Conservation (phyloP, 2,888 invertebrate genomes). For the Spodoptera exigua region DNA sequence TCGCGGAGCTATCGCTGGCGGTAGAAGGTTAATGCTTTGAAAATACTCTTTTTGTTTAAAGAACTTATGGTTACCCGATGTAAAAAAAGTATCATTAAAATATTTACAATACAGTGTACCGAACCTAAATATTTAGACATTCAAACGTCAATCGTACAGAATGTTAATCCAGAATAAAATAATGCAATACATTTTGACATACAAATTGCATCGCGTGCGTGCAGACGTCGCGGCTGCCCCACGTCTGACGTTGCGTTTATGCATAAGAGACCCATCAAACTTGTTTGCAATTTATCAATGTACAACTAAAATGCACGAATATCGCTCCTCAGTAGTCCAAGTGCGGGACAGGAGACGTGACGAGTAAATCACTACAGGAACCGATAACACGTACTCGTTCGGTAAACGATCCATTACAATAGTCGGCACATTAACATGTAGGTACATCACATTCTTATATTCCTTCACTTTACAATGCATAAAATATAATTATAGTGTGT, state of each 20-base stretch:
- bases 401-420: too few species aligned
- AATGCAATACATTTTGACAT: slow-evolving; percentile 31
- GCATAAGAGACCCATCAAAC: slow-evolving; percentile 29
- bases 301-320: slow-evolving; percentile 19
- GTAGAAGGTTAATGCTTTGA: slow-evolving; percentile 15
- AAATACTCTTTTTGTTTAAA: slow-evolving; percentile 1
- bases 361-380: slow-evolving; percentile 27
- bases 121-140: background rate
- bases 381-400: slow-evolving; percentile 24
- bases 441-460: too few species aligned
- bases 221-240: slow-evolving; percentile 26
- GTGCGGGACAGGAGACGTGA: slow-evolving; percentile 9
- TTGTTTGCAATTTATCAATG: slow-evolving; percentile 37
- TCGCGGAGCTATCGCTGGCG: slow-evolving; percentile 8
- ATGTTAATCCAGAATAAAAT: slow-evolving; percentile 18
- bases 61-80: too few species aligned
- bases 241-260: slow-evolving; percentile 36
- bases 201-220: slow-evolving; percentile 43
- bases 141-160: slow-evolving; percentile 11
- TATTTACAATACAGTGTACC: too few species aligned
- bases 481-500: slow-evolving; percentile 7
- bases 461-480: slow-evolving; percentile 3
- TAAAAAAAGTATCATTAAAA: too few species aligned
- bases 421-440: too few species aligned
- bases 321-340: slow-evolving; percentile 4